Base-by-base conservation (phyloP, 2,113 vertebrate species). In the Ascaphus truei region DNA sequence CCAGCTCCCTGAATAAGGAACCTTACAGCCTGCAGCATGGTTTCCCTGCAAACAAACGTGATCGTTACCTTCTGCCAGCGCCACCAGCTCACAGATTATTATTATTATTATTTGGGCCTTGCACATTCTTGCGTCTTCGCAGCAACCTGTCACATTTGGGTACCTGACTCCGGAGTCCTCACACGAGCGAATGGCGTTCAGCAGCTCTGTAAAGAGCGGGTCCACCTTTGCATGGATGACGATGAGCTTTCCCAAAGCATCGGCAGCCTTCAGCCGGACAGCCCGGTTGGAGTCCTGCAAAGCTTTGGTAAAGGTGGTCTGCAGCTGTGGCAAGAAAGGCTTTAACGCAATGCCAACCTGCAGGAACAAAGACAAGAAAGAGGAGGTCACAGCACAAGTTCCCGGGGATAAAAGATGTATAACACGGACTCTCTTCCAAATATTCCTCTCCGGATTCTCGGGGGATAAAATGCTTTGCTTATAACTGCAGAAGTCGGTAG, bases 251-350 rank as follows among this genome's bases (percentile, higher is more conserved):
- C 97, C 97, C 0, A 99, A 86, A 0, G 97, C 95, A 6, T 98
- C 95, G 0, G 97, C 97, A 0, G 97, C 96, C 74, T 93, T 93
- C 15, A 99, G 91, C 63, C 96, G 91, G 68, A 99, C 97, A 0
- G 89, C 90, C 0, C 97, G 90, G 77, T 96, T 97, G 0, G 95
- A 89, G 71, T 99, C 97, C 80, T 98, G 95, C 3, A 99, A 84
- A 3, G 97, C 96, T 83, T 98, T 98, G 34, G 96, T 92, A 83
- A 99, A 99, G 23, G 96, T 99, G 72, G 96, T 99, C 88, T 99
- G 97, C 60, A 99, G 81, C 68, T 99, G 97, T 15, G 97, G 97
- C 80, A 99, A 89, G 88, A 99, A 99, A 0, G 97, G 96, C 82
- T 99, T 99, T 83, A 99, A 80, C 55, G 92, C 94, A 48, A 99